A percentile compares a stretch with the other conserved stretches of the same genome.
phyloP scores from a whole-genome alignment of 2,888 invertebrate species.

The Drosophila mettleri region DNA sequence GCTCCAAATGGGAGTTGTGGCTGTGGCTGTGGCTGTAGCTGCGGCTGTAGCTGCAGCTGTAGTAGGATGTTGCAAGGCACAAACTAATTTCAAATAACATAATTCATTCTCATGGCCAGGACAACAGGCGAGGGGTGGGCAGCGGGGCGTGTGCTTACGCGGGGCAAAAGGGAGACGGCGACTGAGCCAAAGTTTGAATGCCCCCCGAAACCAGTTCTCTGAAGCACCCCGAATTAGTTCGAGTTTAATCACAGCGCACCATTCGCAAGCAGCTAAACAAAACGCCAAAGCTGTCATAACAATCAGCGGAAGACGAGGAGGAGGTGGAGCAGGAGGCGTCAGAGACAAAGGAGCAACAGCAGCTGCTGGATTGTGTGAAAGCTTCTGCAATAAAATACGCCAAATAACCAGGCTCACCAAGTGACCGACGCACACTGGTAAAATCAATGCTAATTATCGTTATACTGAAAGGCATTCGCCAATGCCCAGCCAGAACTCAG shows the following conservation, averaged over 20 bases:
- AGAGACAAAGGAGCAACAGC: background rate
- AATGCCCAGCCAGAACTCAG: constrained; percentile 5
- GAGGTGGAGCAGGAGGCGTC: background rate
- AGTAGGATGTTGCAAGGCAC: constrained; percentile 66
- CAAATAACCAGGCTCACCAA: constrained; percentile 2
- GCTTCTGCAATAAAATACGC: background rate
- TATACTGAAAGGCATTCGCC: constrained; percentile 32
- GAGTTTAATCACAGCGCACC: constrained; percentile 68
- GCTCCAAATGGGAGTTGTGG: constrained; percentile 33
- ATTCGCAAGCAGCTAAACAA: constrained; percentile 47
- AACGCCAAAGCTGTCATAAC: constrained; percentile 67
- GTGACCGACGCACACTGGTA: constrained; percentile 17
- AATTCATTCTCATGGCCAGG: constrained; percentile 82
- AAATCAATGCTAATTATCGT: constrained; percentile 72
- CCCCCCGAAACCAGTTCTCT: constrained; percentile 64
- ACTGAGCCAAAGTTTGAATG: constrained; percentile 14
- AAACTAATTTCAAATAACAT: constrained; percentile 85
- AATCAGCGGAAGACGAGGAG: constrained; percentile 4
- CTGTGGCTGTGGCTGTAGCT: constrained; percentile 25
- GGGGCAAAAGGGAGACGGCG: constrained; percentile 27
- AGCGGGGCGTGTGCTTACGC: constrained; percentile 12
- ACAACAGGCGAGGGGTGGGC: background rate
- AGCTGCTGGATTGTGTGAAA: constrained; percentile 2
- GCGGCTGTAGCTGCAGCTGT: constrained; percentile 19
- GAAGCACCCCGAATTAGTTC: constrained; percentile 77